Base-by-base conservation (phyloP, 2,113 vertebrate genomes). In the Sinocyclocheilus grahami region DNA sequence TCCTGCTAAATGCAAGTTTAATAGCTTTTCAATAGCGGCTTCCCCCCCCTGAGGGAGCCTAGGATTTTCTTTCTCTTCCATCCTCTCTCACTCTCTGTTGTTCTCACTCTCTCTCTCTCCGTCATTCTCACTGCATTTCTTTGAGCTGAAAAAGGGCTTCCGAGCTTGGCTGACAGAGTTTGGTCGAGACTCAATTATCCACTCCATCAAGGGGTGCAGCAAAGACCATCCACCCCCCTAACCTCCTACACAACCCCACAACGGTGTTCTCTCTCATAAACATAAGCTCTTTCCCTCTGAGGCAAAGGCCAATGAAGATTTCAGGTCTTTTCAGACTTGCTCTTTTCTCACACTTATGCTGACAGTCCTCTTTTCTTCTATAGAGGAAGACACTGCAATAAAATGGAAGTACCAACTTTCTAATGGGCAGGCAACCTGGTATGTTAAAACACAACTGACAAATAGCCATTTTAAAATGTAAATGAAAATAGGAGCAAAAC, bases 1-100 rank as follows among this genome's bases (percentile, higher is more conserved):
- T 95, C 95, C 94, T 93, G 93, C 93, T 95, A 95, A 95, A 95
- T 95, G 95, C 94, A 95, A 94, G 93, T 95, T 95, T 95, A 95
- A 95, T 95, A 95, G 95, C 94, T 95, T 95, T 95, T 95, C 94
- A 95, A 95, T 95, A 95, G 94, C 91, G 90, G 92, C 92, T 92
- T 92, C 69, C 91, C 92, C 91, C 90, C 93, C 93, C 90, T 89
- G 90, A 93, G 94, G 93, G 92, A 90, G 87, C 92, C 88, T 82
- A 90, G 93, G 92, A 92, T 95, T 95, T 93, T 93, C 93, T 92
- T 91, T 91, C 85, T 80, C 85, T 67, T 69, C 48, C 46, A 67
- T 65, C 60, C 87, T 78, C 87, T 87, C 91, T 87, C 90, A 87
- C 71, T 88, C 88, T 91, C 78, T 65, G 77, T 79, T 71, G 60